Evolutionary conservation across 2,113 vertebrate species (phyloP), one percentile per base, ranked within the genome.

Genomic region (Solea senegalensis): DNA sequence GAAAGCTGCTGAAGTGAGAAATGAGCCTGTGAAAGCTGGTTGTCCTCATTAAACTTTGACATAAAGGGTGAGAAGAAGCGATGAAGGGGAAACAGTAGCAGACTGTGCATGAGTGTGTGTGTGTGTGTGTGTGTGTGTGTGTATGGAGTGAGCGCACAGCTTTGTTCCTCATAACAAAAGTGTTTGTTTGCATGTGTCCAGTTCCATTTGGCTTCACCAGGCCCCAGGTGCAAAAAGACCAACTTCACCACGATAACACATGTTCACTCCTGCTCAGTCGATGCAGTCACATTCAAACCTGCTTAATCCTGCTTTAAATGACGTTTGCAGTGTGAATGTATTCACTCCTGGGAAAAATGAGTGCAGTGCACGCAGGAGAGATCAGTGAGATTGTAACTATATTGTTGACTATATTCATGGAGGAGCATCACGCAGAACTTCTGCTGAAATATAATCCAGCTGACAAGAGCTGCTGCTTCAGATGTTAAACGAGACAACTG

Each of bases 21-120:
- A 97, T 93, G 93, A 93, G 95, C 91, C 94, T 89, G 93, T 90
- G 89, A 95, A 95, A 92, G 86, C 94, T 92, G 89, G 80, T 93
- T 94, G 95, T 96, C 96, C 96, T 96, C 94, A 98, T 98, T 98
- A 97, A 97, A 96, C 95, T 93, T 93, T 94, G 89, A 96, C 95
- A 95, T 94, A 94, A 91, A 94, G 94, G 94, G 94, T 95, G 95
- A 97, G 94, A 92, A 95, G 95, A 95, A 90, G 95, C 93, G 93
- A 92, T 80, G 82, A 93, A 93, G 95, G 93, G 95, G 96, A 96
- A 96, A 96, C 92, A 93, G 95, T 92, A 91, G 89, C 86, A 51
- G 88, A 87, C 89, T 94, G 94, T 96, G 95, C 95, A 90, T 83
- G 89, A 90, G 92, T 91, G 92, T 68, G 65, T 91, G 92, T 90